Percentiles rank a stretch among this genome's conserved stretches.
phyloP scores from a whole-genome alignment of 2,797 vertebrate species.

The Urosaurus nigricauda region DNA sequence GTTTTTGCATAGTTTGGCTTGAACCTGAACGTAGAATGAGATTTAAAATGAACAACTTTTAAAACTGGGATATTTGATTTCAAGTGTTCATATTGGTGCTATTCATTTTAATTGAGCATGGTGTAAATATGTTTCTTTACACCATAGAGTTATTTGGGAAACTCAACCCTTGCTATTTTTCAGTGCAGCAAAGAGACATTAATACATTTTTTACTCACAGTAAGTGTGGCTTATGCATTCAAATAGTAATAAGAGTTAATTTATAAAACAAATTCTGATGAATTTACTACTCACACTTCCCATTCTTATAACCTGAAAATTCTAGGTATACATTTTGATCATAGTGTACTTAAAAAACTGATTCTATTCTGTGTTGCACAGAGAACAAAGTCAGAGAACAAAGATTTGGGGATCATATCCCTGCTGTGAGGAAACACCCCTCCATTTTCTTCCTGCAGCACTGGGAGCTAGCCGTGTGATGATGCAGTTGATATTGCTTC shows the following conservation, averaged over 20 bases:
- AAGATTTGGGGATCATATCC: neutral
- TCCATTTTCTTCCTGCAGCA: neutral
- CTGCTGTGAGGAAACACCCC: neutral
- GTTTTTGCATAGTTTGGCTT: constrained; percentile 33
- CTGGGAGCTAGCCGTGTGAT: neutral
- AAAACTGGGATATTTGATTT: neutral
- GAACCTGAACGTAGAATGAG: constrained; percentile 32
- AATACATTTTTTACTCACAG: no score
- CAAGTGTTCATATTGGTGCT: neutral
- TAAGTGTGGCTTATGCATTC: constrained; percentile 2
- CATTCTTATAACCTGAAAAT: neutral
- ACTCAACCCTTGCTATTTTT: no score
- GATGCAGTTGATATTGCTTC: neutral
- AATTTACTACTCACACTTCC: neutral
- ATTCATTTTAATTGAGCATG: neutral
- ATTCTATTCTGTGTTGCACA: neutral
- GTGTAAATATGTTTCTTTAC: constrained; percentile 17
- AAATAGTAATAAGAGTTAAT: neutral
- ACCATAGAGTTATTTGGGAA: neutral
- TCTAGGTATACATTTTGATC: neutral
- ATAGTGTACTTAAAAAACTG: neutral
- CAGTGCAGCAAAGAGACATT: no score
- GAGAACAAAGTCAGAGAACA: neutral
- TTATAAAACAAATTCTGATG: neutral
- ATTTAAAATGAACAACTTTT: neutral